Percentiles rank a stretch among this genome's conserved stretches.
Evolutionary conservation across 2,888 invertebrate genomes (phyloP).

Genomic region (Anaspis maculata): DNA sequence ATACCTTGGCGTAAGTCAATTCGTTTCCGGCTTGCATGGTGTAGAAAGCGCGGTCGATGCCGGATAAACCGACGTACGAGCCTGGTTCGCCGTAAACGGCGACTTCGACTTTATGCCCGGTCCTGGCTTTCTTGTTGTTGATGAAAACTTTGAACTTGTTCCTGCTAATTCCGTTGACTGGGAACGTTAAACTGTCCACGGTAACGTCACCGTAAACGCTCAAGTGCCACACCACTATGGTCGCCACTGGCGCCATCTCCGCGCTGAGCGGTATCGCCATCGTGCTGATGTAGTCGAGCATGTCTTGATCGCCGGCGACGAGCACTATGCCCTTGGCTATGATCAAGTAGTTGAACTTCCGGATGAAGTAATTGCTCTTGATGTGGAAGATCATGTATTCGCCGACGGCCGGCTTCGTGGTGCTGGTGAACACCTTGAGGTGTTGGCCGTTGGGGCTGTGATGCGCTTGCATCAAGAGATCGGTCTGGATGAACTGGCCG

Average conservation of each 20-base stretch:
- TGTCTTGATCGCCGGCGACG: conserved; percentile 74
- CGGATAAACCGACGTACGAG: conserved; percentile 87
- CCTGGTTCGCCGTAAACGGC: conserved; percentile 92
- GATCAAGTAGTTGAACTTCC: conserved; percentile 82
- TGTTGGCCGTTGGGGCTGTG: conserved; percentile 76
- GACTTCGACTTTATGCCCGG: conserved; percentile 87
- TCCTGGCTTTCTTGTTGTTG: conserved; percentile 89
- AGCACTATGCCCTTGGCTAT: conserved; percentile 89
- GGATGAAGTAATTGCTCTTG: conserved; percentile 82
- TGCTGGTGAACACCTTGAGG: conserved; percentile 79
- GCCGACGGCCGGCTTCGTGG: conserved; percentile 73
- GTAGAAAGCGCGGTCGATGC: conserved; percentile 81
- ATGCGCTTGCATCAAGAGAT: conserved; percentile 66
- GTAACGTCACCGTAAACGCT: conserved; percentile 76
- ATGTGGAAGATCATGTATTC: conserved; percentile 94
- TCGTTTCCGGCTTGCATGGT: conserved; percentile 92
- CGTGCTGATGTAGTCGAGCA: conserved; percentile 68
- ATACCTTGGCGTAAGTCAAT: conserved; percentile 75
- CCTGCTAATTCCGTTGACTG: conserved; percentile 88
- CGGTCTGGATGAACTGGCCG: conserved; percentile 58
- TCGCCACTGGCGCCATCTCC: conserved; percentile 89
- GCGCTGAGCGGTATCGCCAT: conserved; percentile 75
- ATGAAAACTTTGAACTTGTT: conserved; percentile 86
- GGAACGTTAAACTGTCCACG: conserved; percentile 91
- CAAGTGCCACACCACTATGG: conserved; percentile 81